Conservation (phyloP, 2,113 vertebrate species). For the Apeltes quadracus region DNA sequence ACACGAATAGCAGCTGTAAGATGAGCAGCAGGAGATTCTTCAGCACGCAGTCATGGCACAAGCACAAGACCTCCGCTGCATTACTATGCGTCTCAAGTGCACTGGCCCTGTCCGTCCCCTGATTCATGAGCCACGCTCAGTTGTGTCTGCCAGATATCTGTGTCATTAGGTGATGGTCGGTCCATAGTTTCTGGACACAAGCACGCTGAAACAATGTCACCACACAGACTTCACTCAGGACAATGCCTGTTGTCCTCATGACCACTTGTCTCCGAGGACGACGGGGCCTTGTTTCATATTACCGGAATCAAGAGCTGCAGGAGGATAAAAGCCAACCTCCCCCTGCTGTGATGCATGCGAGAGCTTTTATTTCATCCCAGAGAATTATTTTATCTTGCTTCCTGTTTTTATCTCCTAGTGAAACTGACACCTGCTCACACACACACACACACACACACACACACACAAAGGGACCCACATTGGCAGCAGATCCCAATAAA, state of each 20-base stretch:
- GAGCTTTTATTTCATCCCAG: slow-evolving; percentile 66
- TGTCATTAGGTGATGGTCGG: slow-evolving; percentile 35
- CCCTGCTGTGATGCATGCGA: slow-evolving; percentile 39
- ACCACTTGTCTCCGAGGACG: slow-evolving; percentile 37
- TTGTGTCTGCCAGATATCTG: slow-evolving; percentile 28
- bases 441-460: slow-evolving; percentile 47
- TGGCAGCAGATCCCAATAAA: slow-evolving; percentile 78
- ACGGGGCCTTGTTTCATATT: slow-evolving; percentile 52
- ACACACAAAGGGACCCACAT: slow-evolving; percentile 50
- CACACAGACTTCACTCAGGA: slow-evolving; percentile 47
- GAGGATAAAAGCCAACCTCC: slow-evolving; percentile 44
- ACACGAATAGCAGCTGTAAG: slow-evolving; percentile 1
- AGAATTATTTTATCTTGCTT: slow-evolving; percentile 73
- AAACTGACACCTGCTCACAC: slow-evolving; percentile 75
- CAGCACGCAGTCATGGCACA: background rate
- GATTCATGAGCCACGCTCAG: slow-evolving; percentile 8
- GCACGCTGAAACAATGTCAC: slow-evolving; percentile 27
- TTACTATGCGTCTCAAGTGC: background rate
- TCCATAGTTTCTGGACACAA: slow-evolving; percentile 27
- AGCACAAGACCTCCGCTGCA: slow-evolving; percentile 14
- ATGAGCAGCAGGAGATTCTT: background rate
- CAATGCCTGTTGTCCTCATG: slow-evolving; percentile 38
- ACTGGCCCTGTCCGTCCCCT: background rate
- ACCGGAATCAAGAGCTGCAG: slow-evolving; percentile 46
- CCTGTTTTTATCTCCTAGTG: slow-evolving; percentile 78